phyloP scores from a whole-genome alignment of 1,140 invertebrate species.

The Aphis gossypii region DNA sequence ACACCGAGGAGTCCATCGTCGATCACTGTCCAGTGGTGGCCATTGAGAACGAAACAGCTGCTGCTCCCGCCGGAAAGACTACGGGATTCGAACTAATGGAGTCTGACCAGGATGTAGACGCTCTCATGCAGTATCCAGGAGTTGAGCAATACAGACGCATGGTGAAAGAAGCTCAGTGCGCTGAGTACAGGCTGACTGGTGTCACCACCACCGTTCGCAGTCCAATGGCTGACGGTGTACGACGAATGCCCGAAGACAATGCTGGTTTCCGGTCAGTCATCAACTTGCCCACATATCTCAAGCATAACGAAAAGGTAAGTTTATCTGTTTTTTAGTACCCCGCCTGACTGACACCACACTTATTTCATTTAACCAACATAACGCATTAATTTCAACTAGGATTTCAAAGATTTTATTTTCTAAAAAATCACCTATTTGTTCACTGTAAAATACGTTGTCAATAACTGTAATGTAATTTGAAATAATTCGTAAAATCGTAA shows the following conservation, averaged over 20 bases:
- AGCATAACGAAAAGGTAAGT: conserved; percentile 72
- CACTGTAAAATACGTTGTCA: neutral
- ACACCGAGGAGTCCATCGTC: conserved; percentile 53
- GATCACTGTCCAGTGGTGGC: conserved; percentile 6
- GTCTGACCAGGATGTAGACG: neutral
- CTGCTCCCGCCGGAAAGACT: neutral
- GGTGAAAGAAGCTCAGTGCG: conserved; percentile 62
- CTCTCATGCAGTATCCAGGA: neutral
- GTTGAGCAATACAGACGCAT: conserved; percentile 61
- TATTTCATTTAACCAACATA: neutral
- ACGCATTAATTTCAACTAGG: neutral
- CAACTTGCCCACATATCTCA: conserved; percentile 82
- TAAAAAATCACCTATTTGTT: neutral
- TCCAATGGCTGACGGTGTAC: conserved; percentile 59
- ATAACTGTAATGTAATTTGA: no score
- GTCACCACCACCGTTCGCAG: conserved; percentile 60
- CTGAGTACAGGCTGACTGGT: conserved; percentile 63
- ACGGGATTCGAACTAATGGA: neutral
- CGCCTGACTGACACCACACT: neutral
- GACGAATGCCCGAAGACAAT: neutral
- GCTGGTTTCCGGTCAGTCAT: conserved; percentile 76
- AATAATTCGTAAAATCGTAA: no score
- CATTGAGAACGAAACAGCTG: neutral
- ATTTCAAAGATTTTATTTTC: neutral
- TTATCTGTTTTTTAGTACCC: neutral